Conservation (phyloP, 2,113 vertebrate genomes). For the Lamprotornis superbus region DNA sequence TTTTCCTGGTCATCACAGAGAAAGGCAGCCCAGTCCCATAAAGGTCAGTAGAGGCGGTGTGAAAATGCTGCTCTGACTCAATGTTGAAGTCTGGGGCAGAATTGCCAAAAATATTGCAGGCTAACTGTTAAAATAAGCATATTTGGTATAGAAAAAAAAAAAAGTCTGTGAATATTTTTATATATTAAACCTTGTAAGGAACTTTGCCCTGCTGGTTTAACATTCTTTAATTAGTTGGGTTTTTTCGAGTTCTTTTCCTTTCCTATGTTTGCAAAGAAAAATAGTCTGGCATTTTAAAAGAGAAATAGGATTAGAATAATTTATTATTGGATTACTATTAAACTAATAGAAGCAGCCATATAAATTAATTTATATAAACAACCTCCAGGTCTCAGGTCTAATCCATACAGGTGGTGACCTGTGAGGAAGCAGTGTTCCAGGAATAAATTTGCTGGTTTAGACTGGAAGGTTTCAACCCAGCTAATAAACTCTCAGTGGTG, state of each 20-base stretch:
- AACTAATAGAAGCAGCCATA: not conserved
- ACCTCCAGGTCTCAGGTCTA: not conserved
- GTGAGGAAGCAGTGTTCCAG: not conserved
- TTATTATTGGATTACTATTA: constrained; percentile 18
- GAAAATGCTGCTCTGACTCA: not conserved
- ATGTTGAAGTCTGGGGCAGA: not conserved
- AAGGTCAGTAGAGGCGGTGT: not conserved
- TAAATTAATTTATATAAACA: not conserved
- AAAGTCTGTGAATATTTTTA: not conserved
- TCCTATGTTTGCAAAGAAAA: not conserved
- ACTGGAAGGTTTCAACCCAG: not conserved
- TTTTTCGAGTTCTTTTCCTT: not conserved
- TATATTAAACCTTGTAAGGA: not conserved
- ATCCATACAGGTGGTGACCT: not conserved
- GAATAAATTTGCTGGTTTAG: not conserved
- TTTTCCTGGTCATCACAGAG: not conserved
- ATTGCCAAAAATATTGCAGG: not conserved
- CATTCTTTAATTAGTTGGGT: not conserved
- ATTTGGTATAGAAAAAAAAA: not conserved
- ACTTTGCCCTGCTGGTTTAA: not conserved
- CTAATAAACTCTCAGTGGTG: not conserved
- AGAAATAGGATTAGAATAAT: not conserved
- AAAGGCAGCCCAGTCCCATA: not conserved
- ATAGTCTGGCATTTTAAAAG: not conserved
- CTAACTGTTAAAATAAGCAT: not conserved